These are phyloP conservation scores for Theocolax elegans DNA, from an alignment of 1,140 invertebrate species.

Conservation along the genomic window DNA sequence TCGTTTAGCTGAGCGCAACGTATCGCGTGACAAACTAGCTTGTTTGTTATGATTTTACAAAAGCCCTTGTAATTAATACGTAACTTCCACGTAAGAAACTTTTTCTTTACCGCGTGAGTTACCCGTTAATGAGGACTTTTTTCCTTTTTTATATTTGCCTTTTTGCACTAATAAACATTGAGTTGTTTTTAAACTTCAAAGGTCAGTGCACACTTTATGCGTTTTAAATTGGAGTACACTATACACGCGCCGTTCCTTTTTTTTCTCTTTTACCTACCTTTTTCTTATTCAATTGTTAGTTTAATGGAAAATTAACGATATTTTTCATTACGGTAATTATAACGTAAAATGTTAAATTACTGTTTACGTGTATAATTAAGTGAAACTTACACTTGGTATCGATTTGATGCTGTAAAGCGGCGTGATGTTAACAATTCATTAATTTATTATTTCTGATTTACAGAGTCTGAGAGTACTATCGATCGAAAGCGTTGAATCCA, in stretches of 20 bases:
- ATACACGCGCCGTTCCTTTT: background rate
- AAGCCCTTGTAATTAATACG: constrained; percentile 34
- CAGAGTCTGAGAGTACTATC: no score
- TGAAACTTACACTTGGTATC: no score
- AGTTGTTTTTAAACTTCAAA: background rate
- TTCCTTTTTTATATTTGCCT: background rate
- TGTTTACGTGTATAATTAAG: no score
- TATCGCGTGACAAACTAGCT: constrained; percentile 28
- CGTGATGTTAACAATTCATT: no score
- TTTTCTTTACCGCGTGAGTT: background rate
- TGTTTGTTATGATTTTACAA: constrained; percentile 21
- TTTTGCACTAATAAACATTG: background rate
- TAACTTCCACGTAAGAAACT: constrained; percentile 1
- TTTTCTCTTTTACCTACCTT: no score
- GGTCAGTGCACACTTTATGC: background rate
- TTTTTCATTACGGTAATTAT: no score
- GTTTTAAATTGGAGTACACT: background rate
- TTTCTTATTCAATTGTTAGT: no score
- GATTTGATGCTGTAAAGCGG: no score
- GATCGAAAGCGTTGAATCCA: no score
- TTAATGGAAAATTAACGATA: no score
- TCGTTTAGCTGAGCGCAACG: constrained; percentile 15
- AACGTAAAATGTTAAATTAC: no score
- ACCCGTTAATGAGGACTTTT: background rate
- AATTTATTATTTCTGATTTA: no score